Base-by-base conservation (phyloP, 2,797 vertebrate species). In the Acanthiza pusilla region DNA sequence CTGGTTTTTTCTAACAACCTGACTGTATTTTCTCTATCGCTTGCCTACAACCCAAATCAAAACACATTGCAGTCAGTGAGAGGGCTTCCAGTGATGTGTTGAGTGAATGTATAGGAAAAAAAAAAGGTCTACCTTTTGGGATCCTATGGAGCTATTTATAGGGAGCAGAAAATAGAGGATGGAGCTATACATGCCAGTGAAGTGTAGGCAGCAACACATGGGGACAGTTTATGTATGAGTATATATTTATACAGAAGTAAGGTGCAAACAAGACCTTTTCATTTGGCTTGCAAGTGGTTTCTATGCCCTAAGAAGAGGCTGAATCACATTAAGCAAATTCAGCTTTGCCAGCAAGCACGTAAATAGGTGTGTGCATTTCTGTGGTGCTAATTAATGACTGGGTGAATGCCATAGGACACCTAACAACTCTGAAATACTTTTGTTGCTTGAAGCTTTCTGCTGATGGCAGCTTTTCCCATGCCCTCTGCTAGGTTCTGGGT, bases 161-260 rank as follows among this genome's bases (percentile, higher is more conserved):
- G 19, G 14, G 17, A 76, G 29, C 7, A 82, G 26, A 85, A 91
- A 80, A 50, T 3, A 85, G 40, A 82, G n/a, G 36, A 34, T 68
- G 61, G 45, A 79, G 21, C 4, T 65, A n/a, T 26, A 78, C 13
- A 32, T 63, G 26, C 2, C 13, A 89, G 50, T 16, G 26, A 78
- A 91, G 16, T 8, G 58, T 60, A 91, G 58, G 73, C 86, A 85
- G 62, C 18, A 90, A 88, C 90, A 78, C 9, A 51, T 3, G 3
- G 20, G n/a, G 20, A 51, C 5, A 22, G 20, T 16, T 76, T 84
- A 66, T 57, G 40, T 38, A 34, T 9, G 15, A 60, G 12, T 34
- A 48, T 17, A 74, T 54, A 86, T 90, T 93, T 93, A 75, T 30
- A 36, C n/a, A 78, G 58, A 91, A 85, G 16, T 26, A 54, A 75